These are phyloP conservation scores for Hippolais icterina DNA, from an alignment of 2,113 vertebrate genomes.

Conservation along the genomic window DNA sequence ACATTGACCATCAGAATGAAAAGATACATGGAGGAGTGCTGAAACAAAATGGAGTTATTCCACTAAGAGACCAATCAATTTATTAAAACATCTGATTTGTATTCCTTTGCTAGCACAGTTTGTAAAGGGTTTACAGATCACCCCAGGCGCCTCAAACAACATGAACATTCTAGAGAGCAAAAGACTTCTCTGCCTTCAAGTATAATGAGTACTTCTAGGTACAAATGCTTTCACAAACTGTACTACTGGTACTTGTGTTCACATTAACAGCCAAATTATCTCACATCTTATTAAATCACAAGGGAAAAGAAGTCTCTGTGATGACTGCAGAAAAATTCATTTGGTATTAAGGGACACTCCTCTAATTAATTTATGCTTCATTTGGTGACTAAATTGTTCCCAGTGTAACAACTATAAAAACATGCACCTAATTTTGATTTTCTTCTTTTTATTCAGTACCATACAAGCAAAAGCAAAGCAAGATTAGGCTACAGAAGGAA, in stretches of 20 bases:
- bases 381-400: background rate
- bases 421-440: background rate
- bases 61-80: background rate
- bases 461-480: background rate
- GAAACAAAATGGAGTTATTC: background rate
- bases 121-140: background rate
- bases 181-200: background rate
- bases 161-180: background rate
- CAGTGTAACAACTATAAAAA: background rate
- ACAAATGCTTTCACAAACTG: background rate
- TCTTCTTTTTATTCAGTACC: background rate
- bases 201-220: background rate
- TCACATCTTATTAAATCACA: background rate
- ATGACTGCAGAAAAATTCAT: background rate
- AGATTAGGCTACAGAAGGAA: background rate
- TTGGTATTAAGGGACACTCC: background rate
- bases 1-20: background rate
- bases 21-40: background rate
- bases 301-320: background rate
- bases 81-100: fast-evolving
- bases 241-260: background rate
- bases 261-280: background rate
- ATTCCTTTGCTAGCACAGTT: background rate
- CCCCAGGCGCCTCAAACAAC: background rate
- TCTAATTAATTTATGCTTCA: background rate